Conservation (phyloP, 2,888 invertebrate genomes). For the Cephonodes hylas region DNA sequence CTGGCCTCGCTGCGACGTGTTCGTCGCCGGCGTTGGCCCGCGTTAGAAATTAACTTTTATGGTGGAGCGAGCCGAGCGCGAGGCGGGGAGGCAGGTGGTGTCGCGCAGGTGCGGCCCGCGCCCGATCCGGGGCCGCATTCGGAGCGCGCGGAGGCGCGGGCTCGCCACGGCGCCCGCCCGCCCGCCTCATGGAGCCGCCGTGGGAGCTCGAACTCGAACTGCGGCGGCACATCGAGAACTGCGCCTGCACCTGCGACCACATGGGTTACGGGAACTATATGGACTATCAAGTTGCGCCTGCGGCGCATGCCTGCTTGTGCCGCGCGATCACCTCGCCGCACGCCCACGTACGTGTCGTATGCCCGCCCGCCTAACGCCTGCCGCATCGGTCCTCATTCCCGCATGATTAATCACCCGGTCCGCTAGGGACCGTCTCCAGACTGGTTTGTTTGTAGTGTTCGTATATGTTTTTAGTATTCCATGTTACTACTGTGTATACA, state of each 20-base stretch:
- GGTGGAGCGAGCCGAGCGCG: conserved; percentile 62
- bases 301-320: conserved; percentile 75
- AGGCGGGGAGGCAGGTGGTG: conserved; percentile 69
- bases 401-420: conserved; percentile 50
- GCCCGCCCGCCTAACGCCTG: conserved; percentile 26
- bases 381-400: conserved; percentile 40
- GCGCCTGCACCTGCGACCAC: conserved; percentile 95
- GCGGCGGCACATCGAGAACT: conserved; percentile 92
- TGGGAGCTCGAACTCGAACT: conserved; percentile 91
- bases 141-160: conserved; percentile 64
- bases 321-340: conserved; percentile 78
- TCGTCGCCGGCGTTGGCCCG: conserved; percentile 62
- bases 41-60: conserved; percentile 66
- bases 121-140: conserved; percentile 67
- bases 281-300: conserved; percentile 90
- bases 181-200: conserved; percentile 76
- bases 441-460: conserved; percentile 40
- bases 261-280: conserved; percentile 96
- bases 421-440: conserved; percentile 51
- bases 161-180: conserved; percentile 65
- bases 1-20: conserved; percentile 68
- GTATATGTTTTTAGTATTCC: conserved; percentile 18
- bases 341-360: conserved; percentile 72
- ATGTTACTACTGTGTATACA: background rate
- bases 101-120: conserved; percentile 73